Conservation (phyloP, 2,888 invertebrate genomes). For the Malachius bipustulatus region DNA sequence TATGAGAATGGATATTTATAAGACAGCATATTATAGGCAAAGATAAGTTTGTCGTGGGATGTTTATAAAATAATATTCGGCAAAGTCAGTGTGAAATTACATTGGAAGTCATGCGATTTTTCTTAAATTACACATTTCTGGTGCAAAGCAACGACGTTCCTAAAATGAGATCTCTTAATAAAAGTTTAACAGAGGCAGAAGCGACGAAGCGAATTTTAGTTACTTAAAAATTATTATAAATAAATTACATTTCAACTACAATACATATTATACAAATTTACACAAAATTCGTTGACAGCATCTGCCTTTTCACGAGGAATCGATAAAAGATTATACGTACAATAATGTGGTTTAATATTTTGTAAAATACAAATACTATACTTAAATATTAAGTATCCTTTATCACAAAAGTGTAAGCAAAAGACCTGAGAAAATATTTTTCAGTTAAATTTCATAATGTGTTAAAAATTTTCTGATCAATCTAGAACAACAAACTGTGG, state of each 20-base stretch:
- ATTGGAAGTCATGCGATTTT: conserved; percentile 11
- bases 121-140: conserved; percentile 16
- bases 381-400: conserved; percentile 36
- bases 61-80: too few relatives aligned
- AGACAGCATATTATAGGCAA: too few relatives aligned
- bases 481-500: too few relatives aligned
- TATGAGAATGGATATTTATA: too few relatives aligned
- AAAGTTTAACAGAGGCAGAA: conserved; percentile 18
- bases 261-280: conserved; percentile 12
- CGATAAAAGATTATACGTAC: conserved; percentile 19
- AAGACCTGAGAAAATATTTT: conserved; percentile 21
- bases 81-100: too few relatives aligned
- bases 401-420: conserved; percentile 30
- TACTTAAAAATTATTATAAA: conserved; percentile 11
- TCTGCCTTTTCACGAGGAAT: conserved; percentile 14
- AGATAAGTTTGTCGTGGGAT: too few relatives aligned
- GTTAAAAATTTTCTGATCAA: conserved; percentile 3
- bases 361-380: conserved; percentile 34
- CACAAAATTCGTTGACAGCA: conserved; percentile 14
- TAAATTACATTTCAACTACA: conserved; percentile 10
- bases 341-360: conserved; percentile 20
- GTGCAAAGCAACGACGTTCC: conserved; percentile 22
- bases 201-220: conserved; percentile 13
- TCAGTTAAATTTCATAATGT: neutral
- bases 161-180: conserved; percentile 27